phyloP scores from a whole-genome alignment of 2,113 vertebrate species.

The Mixornis gularis region DNA sequence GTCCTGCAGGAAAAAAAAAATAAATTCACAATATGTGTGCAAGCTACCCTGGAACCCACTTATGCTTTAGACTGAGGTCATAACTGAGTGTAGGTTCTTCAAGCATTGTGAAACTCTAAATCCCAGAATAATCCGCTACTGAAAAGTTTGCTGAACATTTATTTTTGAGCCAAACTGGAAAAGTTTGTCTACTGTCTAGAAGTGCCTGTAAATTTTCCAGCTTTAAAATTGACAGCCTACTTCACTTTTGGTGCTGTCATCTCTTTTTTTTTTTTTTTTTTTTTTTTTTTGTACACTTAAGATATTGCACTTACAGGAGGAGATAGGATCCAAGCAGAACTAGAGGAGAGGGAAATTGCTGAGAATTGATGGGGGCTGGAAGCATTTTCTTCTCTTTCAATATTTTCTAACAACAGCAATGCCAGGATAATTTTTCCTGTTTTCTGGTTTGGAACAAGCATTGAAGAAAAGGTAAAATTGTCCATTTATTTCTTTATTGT shows the following conservation, averaged over 20 bases:
- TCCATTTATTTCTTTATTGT: neutral
- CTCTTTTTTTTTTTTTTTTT: neutral
- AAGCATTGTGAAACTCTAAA: neutral
- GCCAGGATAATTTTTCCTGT: neutral
- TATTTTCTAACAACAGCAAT: neutral
- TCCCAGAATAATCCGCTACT: neutral
- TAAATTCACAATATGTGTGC: neutral
- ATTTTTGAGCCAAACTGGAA: neutral
- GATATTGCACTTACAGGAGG: neutral
- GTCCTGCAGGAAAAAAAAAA: neutral
- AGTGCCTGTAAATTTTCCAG: neutral
- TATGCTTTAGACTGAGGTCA: neutral
- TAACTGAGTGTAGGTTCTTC: neutral
- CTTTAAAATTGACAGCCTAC: neutral
- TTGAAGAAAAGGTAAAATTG: neutral
- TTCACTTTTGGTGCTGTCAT: neutral
- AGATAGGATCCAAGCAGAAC: neutral
- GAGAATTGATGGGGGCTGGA: neutral
- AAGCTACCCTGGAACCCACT: neutral
- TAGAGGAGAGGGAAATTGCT: neutral
- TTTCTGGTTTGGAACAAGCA: neutral
- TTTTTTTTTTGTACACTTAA: neutral
- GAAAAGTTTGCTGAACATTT: neutral
- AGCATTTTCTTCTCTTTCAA: neutral
- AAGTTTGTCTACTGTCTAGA: neutral